Base-by-base conservation (phyloP, 1,140 invertebrate species). In the Brachionus asplanchnoidis region DNA sequence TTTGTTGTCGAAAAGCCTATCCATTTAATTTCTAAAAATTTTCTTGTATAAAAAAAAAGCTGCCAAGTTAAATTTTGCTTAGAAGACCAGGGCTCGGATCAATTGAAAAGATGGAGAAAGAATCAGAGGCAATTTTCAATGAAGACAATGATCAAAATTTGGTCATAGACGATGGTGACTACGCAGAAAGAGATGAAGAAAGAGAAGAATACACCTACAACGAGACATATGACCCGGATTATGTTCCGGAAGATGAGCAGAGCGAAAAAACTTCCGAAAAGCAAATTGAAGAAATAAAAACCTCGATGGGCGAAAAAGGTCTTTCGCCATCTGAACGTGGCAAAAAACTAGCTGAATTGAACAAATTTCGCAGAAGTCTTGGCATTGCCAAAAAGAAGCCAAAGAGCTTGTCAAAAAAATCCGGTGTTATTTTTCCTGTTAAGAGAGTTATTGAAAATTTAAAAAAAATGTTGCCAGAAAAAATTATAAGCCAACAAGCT, bases 341-440 rank as follows among this genome's bases (percentile, higher is more conserved):
- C 14, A 46, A 50, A 77, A 77, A 77, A 77, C 28, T 77, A 50
- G 73, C 73, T 28, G 42, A 77, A 50, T 50, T 77, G 7, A 77
- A 50, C 26, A 77, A 77, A 77, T 12, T 50, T 23, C 42, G 73
- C 1, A 23, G 11, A 46, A 12, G 11, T 2, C 40, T 23, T 20
- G 73, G 73, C 11, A 82, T 78, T 23, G 53, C n/a, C 28, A 42
- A 73, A 82, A 68, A 60, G 36, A 82, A 82, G 26, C 50, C 26
- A 7, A 82, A 23, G 17, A 60, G 53, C 40, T 17, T 44, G 42
- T 68, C 53, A 5, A 32, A 60, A 65, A 82, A 82, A 68, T 23
- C 79, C 3, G 79, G 79, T 2, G 65, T 82, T 20, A 23, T 82
- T 20, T 82, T 82, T 46, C 79, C 79, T 14, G 79, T 82, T 12